Evolutionary conservation across 2,888 invertebrate species (phyloP).

Genomic region (Tenthredo amoena): DNA sequence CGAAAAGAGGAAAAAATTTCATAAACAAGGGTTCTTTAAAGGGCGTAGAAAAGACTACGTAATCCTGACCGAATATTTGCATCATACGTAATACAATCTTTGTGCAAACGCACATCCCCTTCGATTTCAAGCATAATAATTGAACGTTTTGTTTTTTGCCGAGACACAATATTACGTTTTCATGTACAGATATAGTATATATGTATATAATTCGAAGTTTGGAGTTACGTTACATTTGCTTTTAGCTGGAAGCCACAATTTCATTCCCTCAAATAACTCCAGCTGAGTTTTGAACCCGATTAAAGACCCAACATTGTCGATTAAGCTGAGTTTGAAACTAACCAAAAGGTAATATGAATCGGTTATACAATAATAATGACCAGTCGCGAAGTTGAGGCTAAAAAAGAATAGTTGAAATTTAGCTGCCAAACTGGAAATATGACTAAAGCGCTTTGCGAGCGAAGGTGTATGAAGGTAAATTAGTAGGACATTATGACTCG

Average conservation of each 20-base stretch:
- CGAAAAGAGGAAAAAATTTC: background rate
- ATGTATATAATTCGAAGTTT: background rate
- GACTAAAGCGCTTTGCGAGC: background rate
- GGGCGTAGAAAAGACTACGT: background rate
- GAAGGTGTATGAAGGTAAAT: background rate
- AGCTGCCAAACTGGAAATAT: background rate
- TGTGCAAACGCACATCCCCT: background rate
- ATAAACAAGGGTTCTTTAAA: background rate
- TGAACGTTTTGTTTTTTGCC: background rate
- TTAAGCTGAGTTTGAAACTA: constrained; percentile 26
- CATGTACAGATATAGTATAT: background rate
- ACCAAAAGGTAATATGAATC: background rate
- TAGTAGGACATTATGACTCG: constrained; percentile 37
- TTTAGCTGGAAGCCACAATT: constrained; percentile 7
- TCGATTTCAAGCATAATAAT: background rate
- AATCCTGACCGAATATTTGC: background rate
- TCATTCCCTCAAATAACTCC: background rate
- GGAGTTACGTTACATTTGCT: background rate
- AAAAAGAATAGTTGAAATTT: background rate
- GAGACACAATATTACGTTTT: background rate
- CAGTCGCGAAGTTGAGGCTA: background rate
- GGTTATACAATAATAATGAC: background rate
- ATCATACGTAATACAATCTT: background rate
- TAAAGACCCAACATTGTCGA: constrained; percentile 22
- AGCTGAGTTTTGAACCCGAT: constrained; percentile 7